These are phyloP conservation scores for Willowsia nigromaculata DNA, from an alignment of 2,888 invertebrate species.

Conservation along the genomic window DNA sequence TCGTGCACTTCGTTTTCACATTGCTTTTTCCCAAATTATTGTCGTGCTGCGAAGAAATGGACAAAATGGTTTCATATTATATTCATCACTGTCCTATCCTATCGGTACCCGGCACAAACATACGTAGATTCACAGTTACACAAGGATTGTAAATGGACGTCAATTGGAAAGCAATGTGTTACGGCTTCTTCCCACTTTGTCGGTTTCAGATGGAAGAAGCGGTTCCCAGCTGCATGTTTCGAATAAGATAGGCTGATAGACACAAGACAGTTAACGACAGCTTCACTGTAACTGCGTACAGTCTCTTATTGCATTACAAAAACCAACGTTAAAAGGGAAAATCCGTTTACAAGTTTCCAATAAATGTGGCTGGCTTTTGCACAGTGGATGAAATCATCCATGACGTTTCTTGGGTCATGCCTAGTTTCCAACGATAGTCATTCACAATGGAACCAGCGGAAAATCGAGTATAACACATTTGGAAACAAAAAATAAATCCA, in stretches of 20 bases:
- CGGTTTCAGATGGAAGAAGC: neutral
- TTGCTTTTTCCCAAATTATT: neutral
- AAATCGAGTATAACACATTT: too few relatives aligned
- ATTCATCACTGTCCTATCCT: neutral
- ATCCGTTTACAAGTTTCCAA: too few relatives aligned
- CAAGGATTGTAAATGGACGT: neutral
- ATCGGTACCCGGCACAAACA: neutral
- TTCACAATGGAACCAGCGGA: neutral
- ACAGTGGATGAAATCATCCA: neutral
- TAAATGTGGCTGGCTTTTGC: too few relatives aligned
- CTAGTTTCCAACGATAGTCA: neutral
- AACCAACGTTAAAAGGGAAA: neutral
- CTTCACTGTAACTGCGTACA: neutral
- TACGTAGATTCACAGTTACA: too few relatives aligned
- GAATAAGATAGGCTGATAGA: neutral
- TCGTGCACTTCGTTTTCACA: neutral
- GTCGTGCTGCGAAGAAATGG: neutral
- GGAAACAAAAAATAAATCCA: too few relatives aligned
- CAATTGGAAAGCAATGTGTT: conserved; percentile 22
- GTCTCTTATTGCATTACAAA: neutral
- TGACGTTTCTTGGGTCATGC: neutral
- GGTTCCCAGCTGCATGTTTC: neutral
- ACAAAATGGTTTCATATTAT: conserved; percentile 31
- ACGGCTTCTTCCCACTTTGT: neutral
- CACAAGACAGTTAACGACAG: conserved; percentile 1